Evolutionary conservation across 2,113 vertebrate species (phyloP).

Genomic region (Siniperca knerii): DNA sequence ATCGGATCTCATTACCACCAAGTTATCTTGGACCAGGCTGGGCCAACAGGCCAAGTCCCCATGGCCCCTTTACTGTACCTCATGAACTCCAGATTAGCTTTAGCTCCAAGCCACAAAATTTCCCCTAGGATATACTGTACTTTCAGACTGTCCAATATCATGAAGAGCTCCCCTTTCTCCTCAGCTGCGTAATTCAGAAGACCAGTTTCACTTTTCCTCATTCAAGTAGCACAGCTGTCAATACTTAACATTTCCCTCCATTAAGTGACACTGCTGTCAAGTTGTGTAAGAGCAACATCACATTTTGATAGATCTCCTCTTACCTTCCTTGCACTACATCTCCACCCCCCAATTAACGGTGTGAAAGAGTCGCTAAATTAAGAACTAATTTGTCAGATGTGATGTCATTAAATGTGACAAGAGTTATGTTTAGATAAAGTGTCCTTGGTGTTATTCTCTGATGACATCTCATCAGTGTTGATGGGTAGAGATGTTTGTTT

Average conservation of each 20-base stretch:
- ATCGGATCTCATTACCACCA: slow-evolving; percentile 25
- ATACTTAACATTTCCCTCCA: background rate
- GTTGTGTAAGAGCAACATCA: background rate
- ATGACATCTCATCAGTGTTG: slow-evolving; percentile 6
- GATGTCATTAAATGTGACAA: slow-evolving; percentile 42
- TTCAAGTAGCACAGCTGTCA: background rate
- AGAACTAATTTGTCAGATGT: slow-evolving; percentile 28
- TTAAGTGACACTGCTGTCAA: background rate
- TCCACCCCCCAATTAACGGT: slow-evolving; percentile 10
- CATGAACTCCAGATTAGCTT: background rate
- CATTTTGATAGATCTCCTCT: background rate
- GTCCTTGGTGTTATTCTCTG: slow-evolving; percentile 35
- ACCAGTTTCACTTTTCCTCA: background rate
- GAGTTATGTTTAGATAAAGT: slow-evolving; percentile 31
- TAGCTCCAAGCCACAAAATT: background rate
- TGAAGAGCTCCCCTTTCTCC: background rate
- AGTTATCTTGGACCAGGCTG: slow-evolving; percentile 1
- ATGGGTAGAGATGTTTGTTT: slow-evolving; percentile 14
- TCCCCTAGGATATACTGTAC: background rate
- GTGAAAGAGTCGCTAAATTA: slow-evolving; percentile 33
- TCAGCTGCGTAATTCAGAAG: too few species aligned
- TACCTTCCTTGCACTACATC: background rate
- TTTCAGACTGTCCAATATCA: background rate
- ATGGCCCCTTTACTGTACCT: background rate
- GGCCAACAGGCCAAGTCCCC: slow-evolving; percentile 10